Evolutionary conservation across 2,888 invertebrate genomes (phyloP), one percentile per base, ranked within the genome.

Genomic region (Gibbula magus): DNA sequence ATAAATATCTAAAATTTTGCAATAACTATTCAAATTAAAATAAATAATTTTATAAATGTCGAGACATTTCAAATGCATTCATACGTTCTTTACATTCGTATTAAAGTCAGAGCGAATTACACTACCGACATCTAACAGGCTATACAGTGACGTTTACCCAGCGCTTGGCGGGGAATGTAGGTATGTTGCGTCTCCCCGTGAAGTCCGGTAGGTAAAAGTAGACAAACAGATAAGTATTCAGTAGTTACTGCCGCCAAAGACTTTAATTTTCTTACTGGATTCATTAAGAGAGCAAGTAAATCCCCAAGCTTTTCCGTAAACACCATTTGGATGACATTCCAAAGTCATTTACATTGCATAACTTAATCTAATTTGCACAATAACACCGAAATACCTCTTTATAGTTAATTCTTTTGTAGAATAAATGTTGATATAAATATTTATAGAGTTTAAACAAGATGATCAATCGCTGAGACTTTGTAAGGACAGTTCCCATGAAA

Each of bases 151-250:
- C 0, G 70, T 35, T 70, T 35, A 70, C 39, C 10, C 70, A 70
- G 39, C 1, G 70, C 70, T 39, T 70, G 35, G n/a, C 35, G 39
- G 20, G 8, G 29, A 2, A 16, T 20, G 20, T 20, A 20, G 39
- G 70, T 70, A 70, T 70, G 32, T 39, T 10, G 29, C 70, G 32
- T 32, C 20, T 16, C 35, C 35, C 1, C 20, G 70, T 18, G 5
- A 70, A 70, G 10, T 70, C 32, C 35, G n/a, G 18, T 39, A 35
- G 70, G 70, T 70, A 70, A 70, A 70, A 39, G n/a, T 39, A 70
- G 70, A 20, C n/a, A 70, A 70, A 70, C 70, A 70, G 8, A 20
- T 35, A 32, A 20, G 32, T 35, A 70, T 70, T 70, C 35, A 35
- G 29, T n/a, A n/a, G 32, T 13, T 16, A 32, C 13, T 67, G 67